phyloP scores from a whole-genome alignment of 2,888 invertebrate genomes.

The Euzetes globulus region DNA sequence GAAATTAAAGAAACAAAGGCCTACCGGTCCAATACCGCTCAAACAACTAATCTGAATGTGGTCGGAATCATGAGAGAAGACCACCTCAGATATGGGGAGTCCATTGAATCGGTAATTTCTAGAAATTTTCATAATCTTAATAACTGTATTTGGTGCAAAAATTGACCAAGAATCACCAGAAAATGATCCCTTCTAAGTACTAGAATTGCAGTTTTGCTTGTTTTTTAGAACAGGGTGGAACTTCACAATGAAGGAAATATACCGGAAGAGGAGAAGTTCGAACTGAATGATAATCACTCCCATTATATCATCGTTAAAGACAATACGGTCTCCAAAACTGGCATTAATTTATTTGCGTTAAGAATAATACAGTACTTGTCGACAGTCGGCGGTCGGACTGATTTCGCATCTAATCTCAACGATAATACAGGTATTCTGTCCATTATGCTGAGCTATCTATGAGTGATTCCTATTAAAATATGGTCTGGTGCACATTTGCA shows the following conservation, averaged over 20 bases:
- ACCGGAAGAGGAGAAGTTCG: slow-evolving; percentile 37
- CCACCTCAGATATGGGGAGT: slow-evolving; percentile 39
- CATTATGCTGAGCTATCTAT: not conserved
- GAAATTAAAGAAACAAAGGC: slow-evolving; percentile 40
- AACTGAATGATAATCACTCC: slow-evolving; percentile 47
- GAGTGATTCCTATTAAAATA: not conserved
- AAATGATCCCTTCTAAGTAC: not conserved
- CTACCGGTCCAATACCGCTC: not conserved
- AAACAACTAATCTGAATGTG: slow-evolving; percentile 42
- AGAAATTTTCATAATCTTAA: not conserved
- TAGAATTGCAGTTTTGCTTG: not conserved
- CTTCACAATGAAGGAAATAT: not conserved
- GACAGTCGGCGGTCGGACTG: slow-evolving; percentile 30
- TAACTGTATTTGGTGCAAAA: not conserved
- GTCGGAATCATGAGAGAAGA: slow-evolving; percentile 44
- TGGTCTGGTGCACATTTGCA: not conserved
- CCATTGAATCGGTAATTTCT: slow-evolving; percentile 34
- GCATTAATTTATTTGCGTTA: slow-evolving; percentile 41
- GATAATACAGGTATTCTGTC: slow-evolving; percentile 15
- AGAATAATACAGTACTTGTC: slow-evolving; percentile 41
- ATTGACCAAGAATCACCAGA: not conserved
- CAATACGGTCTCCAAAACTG: slow-evolving; percentile 42
- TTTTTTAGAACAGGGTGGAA: not conserved
- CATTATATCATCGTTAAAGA: slow-evolving; percentile 46
- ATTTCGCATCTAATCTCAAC: slow-evolving; percentile 1